These are phyloP conservation scores for Achroia grisella DNA, from an alignment of 1,140 invertebrate genomes.

Conservation along the genomic window DNA sequence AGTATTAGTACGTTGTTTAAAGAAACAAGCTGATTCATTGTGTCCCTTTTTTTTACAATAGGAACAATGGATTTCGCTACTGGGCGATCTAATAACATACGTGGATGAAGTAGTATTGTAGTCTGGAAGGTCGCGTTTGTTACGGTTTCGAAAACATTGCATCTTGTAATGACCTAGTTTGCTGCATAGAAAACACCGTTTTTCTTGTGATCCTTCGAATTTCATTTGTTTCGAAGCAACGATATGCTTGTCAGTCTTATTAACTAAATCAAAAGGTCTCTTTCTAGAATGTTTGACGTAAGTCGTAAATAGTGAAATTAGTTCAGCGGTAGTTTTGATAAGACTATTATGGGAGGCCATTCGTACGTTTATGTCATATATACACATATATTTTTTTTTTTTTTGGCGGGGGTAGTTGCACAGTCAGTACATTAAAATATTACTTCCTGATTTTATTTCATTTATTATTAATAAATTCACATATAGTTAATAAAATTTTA, in stretches of 20 bases:
- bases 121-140: no score
- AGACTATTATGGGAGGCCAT: constrained; percentile 2
- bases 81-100: neutral
- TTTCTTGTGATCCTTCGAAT: neutral
- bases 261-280: neutral
- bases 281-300: constrained; percentile 1
- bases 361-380: neutral
- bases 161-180: neutral
- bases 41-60: constrained; percentile 2
- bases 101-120: no score
- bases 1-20: no score
- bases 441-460: no score
- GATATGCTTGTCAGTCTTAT: no score
- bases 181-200: neutral
- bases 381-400: no score
- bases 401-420: no score
- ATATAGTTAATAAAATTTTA: no score
- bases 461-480: no score
- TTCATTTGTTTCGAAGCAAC: neutral
- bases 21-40: neutral
- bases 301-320: neutral
- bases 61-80: neutral
- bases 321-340: neutral
- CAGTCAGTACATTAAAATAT: no score
- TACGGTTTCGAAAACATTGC: neutral